phyloP scores from a whole-genome alignment of 2,113 vertebrate species.

The Catharus fuscescens region DNA sequence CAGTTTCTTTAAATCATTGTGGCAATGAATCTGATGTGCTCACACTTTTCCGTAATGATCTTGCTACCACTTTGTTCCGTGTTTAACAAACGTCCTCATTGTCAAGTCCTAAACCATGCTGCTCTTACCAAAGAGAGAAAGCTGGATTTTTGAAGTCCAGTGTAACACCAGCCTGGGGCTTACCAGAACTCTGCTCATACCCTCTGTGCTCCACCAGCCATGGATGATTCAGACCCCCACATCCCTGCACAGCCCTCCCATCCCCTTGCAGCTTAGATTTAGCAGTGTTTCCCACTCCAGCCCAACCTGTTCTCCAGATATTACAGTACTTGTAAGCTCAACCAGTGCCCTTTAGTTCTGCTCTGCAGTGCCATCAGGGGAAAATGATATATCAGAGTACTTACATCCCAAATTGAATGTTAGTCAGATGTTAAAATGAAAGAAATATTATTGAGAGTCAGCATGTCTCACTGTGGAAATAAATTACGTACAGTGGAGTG shows the following conservation, averaged over 20 bases:
- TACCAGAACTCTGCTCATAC: not conserved
- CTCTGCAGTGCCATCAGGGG: not conserved
- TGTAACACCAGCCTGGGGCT: not conserved
- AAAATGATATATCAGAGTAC: not conserved
- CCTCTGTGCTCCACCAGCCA: not conserved
- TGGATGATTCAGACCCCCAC: not conserved
- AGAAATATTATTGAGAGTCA: slow-evolving; percentile 37
- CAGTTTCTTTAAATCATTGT: not conserved
- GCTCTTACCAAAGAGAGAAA: not conserved
- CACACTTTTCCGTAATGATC: not conserved
- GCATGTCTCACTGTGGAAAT: slow-evolving; percentile 2
- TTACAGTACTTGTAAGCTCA: fast-evolving
- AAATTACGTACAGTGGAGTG: not conserved
- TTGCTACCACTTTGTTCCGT: not conserved
- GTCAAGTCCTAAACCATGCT: not conserved
- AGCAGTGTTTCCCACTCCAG: not conserved
- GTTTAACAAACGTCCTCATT: not conserved
- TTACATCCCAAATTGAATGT: slow-evolving; percentile 22
- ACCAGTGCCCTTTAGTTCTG: slow-evolving; percentile 12
- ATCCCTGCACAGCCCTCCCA: not conserved
- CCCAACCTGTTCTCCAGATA: not conserved
- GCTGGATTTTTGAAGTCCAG: not conserved
- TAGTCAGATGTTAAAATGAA: slow-evolving; percentile 43
- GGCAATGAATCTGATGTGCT: not conserved
- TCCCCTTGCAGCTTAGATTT: not conserved